Evolutionary conservation across 2,113 vertebrate species (phyloP).

Genomic region (Elanoides forficatus): DNA sequence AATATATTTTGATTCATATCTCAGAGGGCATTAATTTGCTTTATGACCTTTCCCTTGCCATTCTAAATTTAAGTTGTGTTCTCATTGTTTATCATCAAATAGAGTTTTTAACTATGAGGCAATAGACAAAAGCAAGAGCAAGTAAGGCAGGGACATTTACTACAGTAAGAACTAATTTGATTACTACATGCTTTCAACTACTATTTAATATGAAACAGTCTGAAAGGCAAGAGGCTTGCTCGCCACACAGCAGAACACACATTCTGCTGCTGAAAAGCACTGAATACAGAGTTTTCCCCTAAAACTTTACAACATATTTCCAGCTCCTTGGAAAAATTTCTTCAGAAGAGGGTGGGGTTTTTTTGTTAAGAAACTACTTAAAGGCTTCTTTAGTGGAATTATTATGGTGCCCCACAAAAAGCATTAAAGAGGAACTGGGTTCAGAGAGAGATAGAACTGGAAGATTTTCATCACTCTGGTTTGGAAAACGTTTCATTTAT

Average conservation of each 20-base stretch:
- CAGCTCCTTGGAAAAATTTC: conserved; percentile 31
- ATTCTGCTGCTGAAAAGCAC: neutral
- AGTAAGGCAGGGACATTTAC: neutral
- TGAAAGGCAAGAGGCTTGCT: neutral
- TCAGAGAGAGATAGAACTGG: neutral
- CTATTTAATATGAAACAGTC: neutral
- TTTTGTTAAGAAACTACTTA: conserved; percentile 5
- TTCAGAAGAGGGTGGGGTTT: neutral
- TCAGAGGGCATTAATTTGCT: neutral
- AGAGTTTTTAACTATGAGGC: neutral
- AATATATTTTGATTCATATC: neutral
- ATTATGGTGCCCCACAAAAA: neutral
- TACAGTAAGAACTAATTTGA: conserved; percentile 8
- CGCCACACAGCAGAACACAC: neutral
- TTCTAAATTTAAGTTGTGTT: neutral
- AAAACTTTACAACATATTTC: conserved; percentile 21
- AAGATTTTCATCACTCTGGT: neutral
- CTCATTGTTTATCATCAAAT: neutral
- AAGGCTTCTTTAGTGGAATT: conserved; percentile 20
- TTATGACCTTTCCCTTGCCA: neutral
- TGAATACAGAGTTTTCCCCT: neutral
- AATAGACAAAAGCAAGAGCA: neutral
- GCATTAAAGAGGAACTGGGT: neutral
- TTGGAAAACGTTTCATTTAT: neutral
- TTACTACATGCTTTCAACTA: neutral